Conservation (phyloP, 2,888 invertebrate genomes). For the Anoplius nigerrimus region DNA sequence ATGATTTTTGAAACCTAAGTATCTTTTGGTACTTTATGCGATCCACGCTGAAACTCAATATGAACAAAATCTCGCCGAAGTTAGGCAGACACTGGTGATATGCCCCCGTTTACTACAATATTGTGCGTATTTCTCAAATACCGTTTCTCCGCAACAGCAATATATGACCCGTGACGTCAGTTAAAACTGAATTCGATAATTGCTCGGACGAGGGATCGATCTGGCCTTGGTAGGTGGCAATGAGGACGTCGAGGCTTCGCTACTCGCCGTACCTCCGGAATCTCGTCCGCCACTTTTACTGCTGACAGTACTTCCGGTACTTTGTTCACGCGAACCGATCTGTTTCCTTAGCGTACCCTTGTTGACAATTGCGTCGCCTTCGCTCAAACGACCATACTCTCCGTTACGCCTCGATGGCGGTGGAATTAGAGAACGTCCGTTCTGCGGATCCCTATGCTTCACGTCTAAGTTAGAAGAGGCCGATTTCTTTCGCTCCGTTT, state of each 20-base stretch:
- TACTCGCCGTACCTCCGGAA: conserved; percentile 77
- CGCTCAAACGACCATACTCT: conserved; percentile 79
- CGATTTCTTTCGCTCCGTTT: conserved; percentile 75
- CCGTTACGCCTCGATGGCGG: conserved; percentile 77
- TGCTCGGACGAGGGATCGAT: conserved; percentile 80
- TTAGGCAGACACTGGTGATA: too few relatives aligned
- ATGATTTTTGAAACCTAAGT: too few relatives aligned
- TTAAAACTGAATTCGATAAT: conserved; percentile 86
- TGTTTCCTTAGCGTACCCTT: conserved; percentile 66
- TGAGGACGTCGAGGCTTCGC: conserved; percentile 78
- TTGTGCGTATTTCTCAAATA: not conserved
- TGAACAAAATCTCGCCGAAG: too few relatives aligned
- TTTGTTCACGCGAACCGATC: conserved; percentile 64
- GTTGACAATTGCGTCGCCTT: conserved; percentile 69
- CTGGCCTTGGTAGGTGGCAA: conserved; percentile 82
- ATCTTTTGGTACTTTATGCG: too few relatives aligned
- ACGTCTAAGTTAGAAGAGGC: conserved; percentile 60
- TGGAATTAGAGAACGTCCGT: conserved; percentile 76
- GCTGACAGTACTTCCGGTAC: conserved; percentile 70
- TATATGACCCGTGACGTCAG: not conserved
- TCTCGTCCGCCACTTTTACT: conserved; percentile 76
- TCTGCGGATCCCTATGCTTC: conserved; percentile 75
- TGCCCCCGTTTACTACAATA: too few relatives aligned
- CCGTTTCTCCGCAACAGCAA: not conserved
- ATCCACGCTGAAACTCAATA: too few relatives aligned